These are phyloP conservation scores for Propithecus perrieri DNA, from an alignment of 2,797 vertebrate species.

Conservation along the genomic window DNA sequence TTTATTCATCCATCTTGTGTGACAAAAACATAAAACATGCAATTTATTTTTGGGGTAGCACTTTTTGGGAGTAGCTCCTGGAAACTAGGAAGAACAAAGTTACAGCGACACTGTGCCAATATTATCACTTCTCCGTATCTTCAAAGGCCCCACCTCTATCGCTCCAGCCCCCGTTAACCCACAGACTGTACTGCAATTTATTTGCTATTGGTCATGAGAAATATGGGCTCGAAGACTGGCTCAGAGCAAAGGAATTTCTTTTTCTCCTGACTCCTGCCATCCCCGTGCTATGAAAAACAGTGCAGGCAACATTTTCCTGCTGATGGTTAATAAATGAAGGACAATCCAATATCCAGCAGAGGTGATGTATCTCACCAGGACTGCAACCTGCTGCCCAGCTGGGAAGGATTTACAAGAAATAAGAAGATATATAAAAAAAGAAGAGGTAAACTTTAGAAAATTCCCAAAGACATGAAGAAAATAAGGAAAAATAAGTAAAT, in stretches of 20 bases:
- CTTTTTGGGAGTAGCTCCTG: not conserved
- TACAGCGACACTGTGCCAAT: not conserved
- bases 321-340: not conserved
- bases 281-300: not conserved
- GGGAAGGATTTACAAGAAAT: not conserved
- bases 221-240: not conserved
- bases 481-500: constrained; percentile 36
- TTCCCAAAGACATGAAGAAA: not conserved
- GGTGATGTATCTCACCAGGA: not conserved
- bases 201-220: not conserved
- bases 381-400: not conserved
- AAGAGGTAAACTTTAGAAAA: constrained; percentile 21
- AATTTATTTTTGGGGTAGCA: not conserved
- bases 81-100: not conserved
- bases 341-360: not conserved
- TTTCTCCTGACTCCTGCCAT: not conserved
- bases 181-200: rapidly evolving
- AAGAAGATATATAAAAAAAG: not conserved
- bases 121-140: not conserved
- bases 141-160: not conserved
- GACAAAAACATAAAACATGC: not conserved
- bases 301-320: not conserved
- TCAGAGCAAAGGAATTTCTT: not conserved
- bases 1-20: not conserved
- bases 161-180: no score